Evolutionary conservation across 2,113 vertebrate species (phyloP), one percentile per base, ranked within the genome.

Genomic region (Terrapene triunguis): DNA sequence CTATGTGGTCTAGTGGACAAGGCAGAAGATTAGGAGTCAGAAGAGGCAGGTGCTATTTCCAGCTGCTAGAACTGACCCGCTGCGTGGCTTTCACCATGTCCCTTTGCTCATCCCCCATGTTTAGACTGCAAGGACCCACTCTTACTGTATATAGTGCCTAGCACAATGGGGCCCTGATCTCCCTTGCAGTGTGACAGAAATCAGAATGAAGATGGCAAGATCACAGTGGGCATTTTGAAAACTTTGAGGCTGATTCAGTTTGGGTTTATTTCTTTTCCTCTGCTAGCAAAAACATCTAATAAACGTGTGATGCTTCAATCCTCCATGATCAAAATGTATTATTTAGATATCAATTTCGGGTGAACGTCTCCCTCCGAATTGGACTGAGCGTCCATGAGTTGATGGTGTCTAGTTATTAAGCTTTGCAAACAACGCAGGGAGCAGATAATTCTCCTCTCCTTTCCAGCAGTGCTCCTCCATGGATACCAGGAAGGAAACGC

Each of bases 401-500:
- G 76, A 57, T 32, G 38, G 7, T 10, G 38, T n/a, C 54, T 22
- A 16, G 8, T 27, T 55, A 42, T 38, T 54, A 57, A 16, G 16
- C 7, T 35, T 10, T 6, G 2, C 22, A 55, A 78, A 0, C 22
- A 1, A 80, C 1, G 1, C 3, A 69, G 85, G 38, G 38, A 72
- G 35, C 16, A n/a, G 59, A 2, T 5, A 53, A 32, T 27, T 55
- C 10, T 11, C 47, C 12, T 76, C 55, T 27, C 7, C n/a, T 25
- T 55, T 78, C 48, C 17, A 3, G 72, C 57, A 0, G 7, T 5
- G 62, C 6, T 87, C 85, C 80, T 32, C 82, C 65, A 48, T 57
- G 0, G 0, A 2, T 38, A 1, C 6, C 3, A 2, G 59, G 62
- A 47, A 17, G 87, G 38, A 8, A n/a, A 44, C 7, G 1, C 81